Evolutionary conservation across 2,113 vertebrate species (phyloP), one percentile per base, ranked within the genome.

Genomic region (Semnopithecus entellus): DNA sequence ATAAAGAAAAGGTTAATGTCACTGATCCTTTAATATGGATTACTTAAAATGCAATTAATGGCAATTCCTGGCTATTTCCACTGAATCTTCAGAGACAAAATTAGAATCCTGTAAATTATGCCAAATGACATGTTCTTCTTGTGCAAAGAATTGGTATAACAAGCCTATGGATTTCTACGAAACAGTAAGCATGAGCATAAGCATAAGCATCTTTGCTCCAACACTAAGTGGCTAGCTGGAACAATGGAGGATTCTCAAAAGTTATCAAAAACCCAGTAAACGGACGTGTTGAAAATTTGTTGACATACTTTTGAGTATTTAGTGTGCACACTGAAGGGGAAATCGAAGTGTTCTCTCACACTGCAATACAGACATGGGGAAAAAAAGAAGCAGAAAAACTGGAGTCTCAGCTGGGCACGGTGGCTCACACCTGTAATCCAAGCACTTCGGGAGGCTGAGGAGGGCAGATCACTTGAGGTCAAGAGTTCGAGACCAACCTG

Each of bases 201-300:
- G 52, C 18, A 55, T 55, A 20, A 55, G 52, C 3, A 50, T 61
- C 27, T 79, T 94, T 80, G 27, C 38, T 84, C 57, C 18, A 52
- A 32, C 25, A 96, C 25, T 61, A 84, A 80, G 48, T 43, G 38
- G 50, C 11, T 45, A 83, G 30, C 48, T 48, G 93, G 50, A 88
- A 87, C 43, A 59, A 70, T 8, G 23, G 30, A 45, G 12, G n/a
- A 85, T 70, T 91, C 43, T 87, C 88, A 90, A 38, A 87, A 87
- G 72, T 68, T 87, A 79, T 40, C 66, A 97, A 93, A 88, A 87
- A 38, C 23, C 88, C 12, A 82, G 35, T 43, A 45, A 93, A 91
- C 4, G 66, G 84, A 52, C 1, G 12, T 43, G 48, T 40, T 76
- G 13, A 85, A 93, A 93, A 86, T 86, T 2, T 55, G 27, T 30